Base-by-base conservation (phyloP, 2,888 invertebrate species). In the Tholera decimalis region DNA sequence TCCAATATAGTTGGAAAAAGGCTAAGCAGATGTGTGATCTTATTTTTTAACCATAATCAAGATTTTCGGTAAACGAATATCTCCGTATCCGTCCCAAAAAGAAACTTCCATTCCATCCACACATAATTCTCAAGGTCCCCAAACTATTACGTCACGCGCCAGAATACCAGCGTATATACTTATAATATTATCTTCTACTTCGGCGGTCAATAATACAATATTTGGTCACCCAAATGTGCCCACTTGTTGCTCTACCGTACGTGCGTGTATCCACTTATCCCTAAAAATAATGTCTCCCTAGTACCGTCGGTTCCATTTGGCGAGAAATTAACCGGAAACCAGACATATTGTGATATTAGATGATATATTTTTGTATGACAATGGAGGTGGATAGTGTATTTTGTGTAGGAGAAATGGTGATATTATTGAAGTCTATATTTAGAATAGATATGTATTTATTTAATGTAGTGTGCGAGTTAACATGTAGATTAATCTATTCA, bases 261-360 rank as follows among this genome's bases (percentile, higher is more conserved):
- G 88, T 89, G 88, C 88, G 87, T 88, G 84, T 81, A 89, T 84
- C 83, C 83, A 85, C 75, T 90, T 89, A 80, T 85, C 88, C 88
- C 88, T 88, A 85, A 86, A 88, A 83, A 83, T 89, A 89, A 92
- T 86, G 81, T 84, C 83, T 87, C 89, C 87, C 85, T 80, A 82
- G 80, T 85, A 83, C 87, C 83, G 67, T 70, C 71, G 78, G 75
- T 63, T 77, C 65, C 53, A 57, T 80, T 88, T 86, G 80, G 74
- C 77, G 81, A 77, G 79, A 89, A 89, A 92, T 89, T 89, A 90
- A 83, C 84, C 85, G 88, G 88, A 90, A 88, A 88, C 84, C 80
- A 71, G 77, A 80, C 79, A 81, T 83, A 88, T 82, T 80, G 80
- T 46, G 18, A 57, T 74, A 78, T 78, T 65, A 47, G 62, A 67